These are phyloP conservation scores for Yponomeuta sedellus DNA, from an alignment of 2,888 invertebrate species.

Conservation along the genomic window DNA sequence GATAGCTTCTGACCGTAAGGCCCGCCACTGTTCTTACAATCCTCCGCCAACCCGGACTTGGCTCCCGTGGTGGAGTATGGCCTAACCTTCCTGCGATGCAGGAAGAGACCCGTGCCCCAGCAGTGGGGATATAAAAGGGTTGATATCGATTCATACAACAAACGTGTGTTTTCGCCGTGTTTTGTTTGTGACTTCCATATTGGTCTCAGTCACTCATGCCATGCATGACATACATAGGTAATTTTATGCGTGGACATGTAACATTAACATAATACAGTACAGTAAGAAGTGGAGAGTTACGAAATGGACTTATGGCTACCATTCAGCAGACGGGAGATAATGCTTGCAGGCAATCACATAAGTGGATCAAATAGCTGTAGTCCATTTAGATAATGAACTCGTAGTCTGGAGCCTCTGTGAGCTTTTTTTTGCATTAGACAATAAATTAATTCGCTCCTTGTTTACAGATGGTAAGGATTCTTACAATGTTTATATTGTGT, in stretches of 20 bases:
- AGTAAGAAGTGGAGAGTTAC: constrained; percentile 48
- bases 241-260: constrained; percentile 47
- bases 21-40: no score
- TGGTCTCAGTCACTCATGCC: no score
- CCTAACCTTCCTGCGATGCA: no score
- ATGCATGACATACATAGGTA: background rate
- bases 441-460: background rate
- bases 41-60: no score
- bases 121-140: no score
- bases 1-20: no score
- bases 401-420: constrained; percentile 50
- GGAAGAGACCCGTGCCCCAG: no score
- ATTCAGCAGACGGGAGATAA: constrained; percentile 70
- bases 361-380: constrained; percentile 76
- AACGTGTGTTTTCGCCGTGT: no score
- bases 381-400: constrained; percentile 76
- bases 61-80: no score
- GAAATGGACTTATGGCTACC: constrained; percentile 72
- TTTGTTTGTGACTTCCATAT: no score
- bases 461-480: background rate
- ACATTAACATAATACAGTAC: constrained; percentile 26
- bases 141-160: no score
- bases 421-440: constrained; percentile 21
- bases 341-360: constrained; percentile 76
- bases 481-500: background rate